phyloP scores from a whole-genome alignment of 2,888 invertebrate species.

The Thecophora atra region DNA sequence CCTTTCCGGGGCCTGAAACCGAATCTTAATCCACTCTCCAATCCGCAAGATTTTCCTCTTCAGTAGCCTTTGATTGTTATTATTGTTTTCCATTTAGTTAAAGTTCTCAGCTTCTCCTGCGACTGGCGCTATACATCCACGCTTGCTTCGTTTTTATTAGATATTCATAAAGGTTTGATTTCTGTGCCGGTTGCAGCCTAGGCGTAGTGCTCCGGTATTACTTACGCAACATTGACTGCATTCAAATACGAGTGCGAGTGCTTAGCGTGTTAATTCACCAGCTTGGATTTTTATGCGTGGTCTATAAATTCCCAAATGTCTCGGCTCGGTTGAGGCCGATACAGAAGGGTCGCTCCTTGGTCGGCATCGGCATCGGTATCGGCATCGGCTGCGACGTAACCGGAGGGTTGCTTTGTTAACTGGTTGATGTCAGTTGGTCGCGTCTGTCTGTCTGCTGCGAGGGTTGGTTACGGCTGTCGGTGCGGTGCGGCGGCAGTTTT shows the following conservation, averaged over 20 bases:
- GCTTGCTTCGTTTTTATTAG: not conserved
- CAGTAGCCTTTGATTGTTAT: too few relatives aligned
- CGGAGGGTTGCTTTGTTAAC: constrained; percentile 32
- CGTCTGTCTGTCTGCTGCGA: not conserved
- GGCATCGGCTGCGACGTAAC: constrained; percentile 10
- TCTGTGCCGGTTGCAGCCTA: not conserved
- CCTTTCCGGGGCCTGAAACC: too few relatives aligned
- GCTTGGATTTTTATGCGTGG: constrained; percentile 43
- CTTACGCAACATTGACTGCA: constrained; percentile 62
- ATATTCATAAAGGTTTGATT: not conserved
- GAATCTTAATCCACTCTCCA: too few relatives aligned
- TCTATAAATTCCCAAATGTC: constrained; percentile 44
- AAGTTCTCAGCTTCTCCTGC: too few relatives aligned
- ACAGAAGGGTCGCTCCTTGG: not conserved
- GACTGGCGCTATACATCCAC: too few relatives aligned
- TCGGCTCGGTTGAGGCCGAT: not conserved
- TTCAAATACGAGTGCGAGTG: constrained; percentile 64
- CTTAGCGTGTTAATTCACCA: constrained; percentile 64
- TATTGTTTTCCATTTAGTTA: too few relatives aligned
- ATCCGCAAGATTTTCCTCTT: too few relatives aligned
- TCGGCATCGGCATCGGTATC: not conserved
- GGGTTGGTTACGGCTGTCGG: not conserved
- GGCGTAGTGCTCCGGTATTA: constrained; percentile 51
- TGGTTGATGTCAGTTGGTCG: constrained; percentile 24
- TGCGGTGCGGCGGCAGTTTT: constrained; percentile 43